Base-by-base conservation (phyloP, 2,797 vertebrate genomes). In the Esox lucius region DNA sequence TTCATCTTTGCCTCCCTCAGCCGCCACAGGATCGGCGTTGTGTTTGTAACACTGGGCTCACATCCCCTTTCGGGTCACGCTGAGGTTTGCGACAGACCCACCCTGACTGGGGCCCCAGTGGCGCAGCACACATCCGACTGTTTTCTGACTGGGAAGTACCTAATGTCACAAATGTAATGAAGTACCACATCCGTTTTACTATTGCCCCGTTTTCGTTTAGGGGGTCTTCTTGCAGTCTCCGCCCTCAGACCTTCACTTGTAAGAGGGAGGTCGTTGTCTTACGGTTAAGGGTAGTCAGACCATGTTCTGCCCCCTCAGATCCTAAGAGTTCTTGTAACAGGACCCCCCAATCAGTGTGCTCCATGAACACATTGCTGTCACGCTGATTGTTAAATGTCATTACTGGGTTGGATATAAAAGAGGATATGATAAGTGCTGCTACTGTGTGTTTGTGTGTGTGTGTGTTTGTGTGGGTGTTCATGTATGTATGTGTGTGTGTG, bases 71-170 rank as follows among this genome's bases (percentile, higher is more conserved):
- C 62, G 53, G 80, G 72, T 64, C 68, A 65, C 26, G 35, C 31
- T 67, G 66, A 28, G 69, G 35, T 26, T 31, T 11, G 81, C 79
- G 82, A 84, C 82, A 83, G 75, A 82, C 75, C 81, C 75, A 87
- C 88, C 87, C 87, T 84, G 77, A 85, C 5, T 75, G 80, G 74
- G 89, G 87, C 84, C 88, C 88, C 87, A 75, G 78, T 78, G 78
- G 77, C 83, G 79, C 71, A 80, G 72, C 68, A 13, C 76, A 72
- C 75, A 70, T 5, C 9, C 24, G 12, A n/a, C 26, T 42, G 59
- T 64, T 7, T 16, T 88, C 86, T 80, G 81, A 85, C 81, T 62
- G 89, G 90, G 86, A 90, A 90, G 88, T 90, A 90, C 90, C 89
- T 86, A 87, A 79, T 78, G 70, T 86, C 91, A 89, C 87, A 91